These are phyloP conservation scores for Limnephilus auricula DNA, from an alignment of 2,888 invertebrate species.

Conservation along the genomic window DNA sequence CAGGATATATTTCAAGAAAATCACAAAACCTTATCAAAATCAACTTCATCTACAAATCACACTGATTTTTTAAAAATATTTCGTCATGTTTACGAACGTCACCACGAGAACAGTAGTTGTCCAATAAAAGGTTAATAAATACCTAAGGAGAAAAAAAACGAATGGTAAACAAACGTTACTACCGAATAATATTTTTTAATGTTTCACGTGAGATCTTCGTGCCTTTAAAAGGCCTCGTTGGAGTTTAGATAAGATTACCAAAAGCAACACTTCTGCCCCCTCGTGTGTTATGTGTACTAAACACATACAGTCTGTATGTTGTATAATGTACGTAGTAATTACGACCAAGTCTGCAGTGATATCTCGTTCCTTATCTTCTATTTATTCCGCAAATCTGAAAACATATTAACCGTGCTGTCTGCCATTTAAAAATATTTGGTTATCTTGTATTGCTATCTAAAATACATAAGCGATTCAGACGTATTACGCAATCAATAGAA, in stretches of 20 bases:
- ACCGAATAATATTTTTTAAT: no score
- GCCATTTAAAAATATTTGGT: conserved; percentile 2
- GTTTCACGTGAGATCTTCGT: background rate
- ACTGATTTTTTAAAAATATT: no score
- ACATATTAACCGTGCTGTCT: background rate
- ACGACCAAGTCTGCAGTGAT: conserved; percentile 16
- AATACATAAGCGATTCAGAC: background rate
- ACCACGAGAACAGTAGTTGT: background rate
- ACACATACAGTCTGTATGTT: background rate
- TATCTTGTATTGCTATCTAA: background rate
- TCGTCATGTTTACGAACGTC: no score
- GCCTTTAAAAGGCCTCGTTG: background rate
- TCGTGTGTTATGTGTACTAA: background rate
- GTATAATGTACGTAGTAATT: background rate
- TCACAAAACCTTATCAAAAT: no score
- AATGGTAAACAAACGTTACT: background rate
- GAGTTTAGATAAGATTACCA: background rate
- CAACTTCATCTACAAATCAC: no score
- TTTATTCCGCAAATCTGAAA: conserved; percentile 5
- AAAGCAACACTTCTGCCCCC: background rate
- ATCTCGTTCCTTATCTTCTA: conserved; percentile 16
- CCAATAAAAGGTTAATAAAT: background rate
- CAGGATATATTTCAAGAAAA: no score
- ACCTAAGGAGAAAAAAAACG: background rate
- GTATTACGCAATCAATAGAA: background rate